Evolutionary conservation across 2,113 vertebrate species (phyloP), one percentile per base, ranked within the genome.

Genomic region (Cebidichthys violaceus): DNA sequence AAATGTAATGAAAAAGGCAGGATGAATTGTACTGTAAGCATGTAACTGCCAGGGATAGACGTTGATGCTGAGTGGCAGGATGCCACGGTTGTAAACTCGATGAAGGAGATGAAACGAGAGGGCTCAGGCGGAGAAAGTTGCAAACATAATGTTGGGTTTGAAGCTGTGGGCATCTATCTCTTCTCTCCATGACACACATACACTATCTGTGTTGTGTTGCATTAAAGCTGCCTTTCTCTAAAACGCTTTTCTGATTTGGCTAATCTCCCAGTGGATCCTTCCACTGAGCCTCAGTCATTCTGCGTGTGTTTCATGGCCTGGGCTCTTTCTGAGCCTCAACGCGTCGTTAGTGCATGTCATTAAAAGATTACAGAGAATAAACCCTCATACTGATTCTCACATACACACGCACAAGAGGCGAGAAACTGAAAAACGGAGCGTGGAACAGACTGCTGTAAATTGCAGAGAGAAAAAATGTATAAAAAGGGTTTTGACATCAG

Each of bases 321-420:
- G 73, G 82, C 82, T 86, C 79, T 87, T 69, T 86, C 82, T 90
- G 87, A 92, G 93, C 89, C 85, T 92, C 80, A 90, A 77, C 82
- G 87, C 75, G 7, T 89, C 66, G 60, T 93, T 93, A 92, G 89
- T 83, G 88, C 93, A 91, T 93, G 88, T 93, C 86, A 93, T 95
- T 95, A 94, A 94, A 93, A 92, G 91, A 94, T 95, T 93, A 95
- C 35, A 83, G 61, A 88, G 86, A 91, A 91, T 92, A 88, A 93
- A 90, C 86, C 75, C 70, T 78, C 74, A 90, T 27, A 85, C 59
- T 54, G 76, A 87, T 81, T 87, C 76, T 80, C 75, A 85, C 77
- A 86, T 74, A 74, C 41, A 62, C 54, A 83, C 61, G 43, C 66
- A 77, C 70, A 75, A 20, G 64, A 84, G 55, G 66, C 5, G 6